Evolutionary conservation across 53 echinoderm and acorn worm genomes (phyloP).

Genomic region (Stichopus horrens): DNA sequence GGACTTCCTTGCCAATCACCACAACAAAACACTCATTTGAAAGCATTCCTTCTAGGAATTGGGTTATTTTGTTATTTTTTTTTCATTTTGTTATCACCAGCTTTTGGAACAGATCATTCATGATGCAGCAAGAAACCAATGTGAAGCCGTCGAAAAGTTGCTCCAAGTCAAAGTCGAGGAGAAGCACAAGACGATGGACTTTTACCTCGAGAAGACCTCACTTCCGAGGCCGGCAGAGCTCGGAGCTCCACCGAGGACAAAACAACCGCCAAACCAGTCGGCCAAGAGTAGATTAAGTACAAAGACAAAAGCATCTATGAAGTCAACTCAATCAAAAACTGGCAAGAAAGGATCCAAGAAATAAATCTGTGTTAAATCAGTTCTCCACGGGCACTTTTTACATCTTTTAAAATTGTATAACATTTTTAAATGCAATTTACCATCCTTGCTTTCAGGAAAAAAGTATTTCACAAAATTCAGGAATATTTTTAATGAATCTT

Average conservation of each 20-base stretch:
- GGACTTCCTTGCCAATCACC: too few relatives aligned
- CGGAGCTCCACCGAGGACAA: conserved; percentile 87
- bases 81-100: conserved; percentile 33
- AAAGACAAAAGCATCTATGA: conserved; percentile 51
- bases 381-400: too few relatives aligned
- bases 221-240: conserved; percentile 82
- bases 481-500: too few relatives aligned
- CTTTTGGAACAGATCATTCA: conserved; percentile 63
- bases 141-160: conserved; percentile 64
- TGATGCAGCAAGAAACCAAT: conserved; percentile 60
- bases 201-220: conserved; percentile 80
- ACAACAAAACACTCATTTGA: not conserved
- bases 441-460: too few relatives aligned
- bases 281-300: conserved; percentile 69
- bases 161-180: conserved; percentile 76
- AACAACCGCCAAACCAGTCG: conserved; percentile 61
- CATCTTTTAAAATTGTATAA: too few relatives aligned
- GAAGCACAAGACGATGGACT: conserved; percentile 69
- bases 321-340: conserved; percentile 41
- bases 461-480: too few relatives aligned
- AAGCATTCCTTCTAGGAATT: too few relatives aligned
- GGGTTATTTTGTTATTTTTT: too few relatives aligned
- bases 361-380: too few relatives aligned
- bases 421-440: too few relatives aligned
- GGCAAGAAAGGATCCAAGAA: conserved; percentile 10